Evolutionary conservation across 2,797 vertebrate genomes (phyloP).

Genomic region (Bradypodion pumilum): DNA sequence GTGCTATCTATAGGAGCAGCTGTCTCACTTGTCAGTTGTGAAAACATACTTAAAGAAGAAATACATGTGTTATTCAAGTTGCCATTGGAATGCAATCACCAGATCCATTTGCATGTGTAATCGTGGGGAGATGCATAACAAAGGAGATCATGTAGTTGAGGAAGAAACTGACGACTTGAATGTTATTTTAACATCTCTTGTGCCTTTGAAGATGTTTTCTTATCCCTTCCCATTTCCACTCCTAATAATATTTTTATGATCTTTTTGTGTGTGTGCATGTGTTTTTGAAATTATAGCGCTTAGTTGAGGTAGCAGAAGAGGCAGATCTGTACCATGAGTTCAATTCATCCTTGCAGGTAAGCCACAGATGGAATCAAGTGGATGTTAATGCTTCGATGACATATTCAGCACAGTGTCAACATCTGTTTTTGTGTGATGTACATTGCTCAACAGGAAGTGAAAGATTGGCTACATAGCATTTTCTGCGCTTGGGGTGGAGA

Average conservation of each 20-base stretch:
- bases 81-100: too few species aligned
- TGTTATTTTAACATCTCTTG: too few species aligned
- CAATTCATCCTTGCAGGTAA: constrained; percentile 90
- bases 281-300: constrained; percentile 74
- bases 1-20: too few species aligned
- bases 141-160: too few species aligned
- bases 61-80: too few species aligned
- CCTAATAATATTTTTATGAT: neutral
- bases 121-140: too few species aligned
- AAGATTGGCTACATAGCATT: neutral
- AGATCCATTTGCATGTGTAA: too few species aligned
- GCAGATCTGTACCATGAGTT: constrained; percentile 92
- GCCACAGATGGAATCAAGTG: constrained; percentile 24
- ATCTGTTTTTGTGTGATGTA: accelerated
- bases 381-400: neutral
- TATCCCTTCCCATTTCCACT: neutral
- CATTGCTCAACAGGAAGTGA: neutral
- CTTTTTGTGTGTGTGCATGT: too few species aligned
- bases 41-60: too few species aligned
- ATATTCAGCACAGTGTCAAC: neutral
- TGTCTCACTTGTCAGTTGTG: too few species aligned
- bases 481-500: neutral
- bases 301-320: constrained; percentile 92
- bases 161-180: too few species aligned
- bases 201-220: constrained; percentile 15